These are phyloP conservation scores for Campylomormyrus tamandua DNA, from an alignment of 2,113 vertebrate species.

Conservation along the genomic window DNA sequence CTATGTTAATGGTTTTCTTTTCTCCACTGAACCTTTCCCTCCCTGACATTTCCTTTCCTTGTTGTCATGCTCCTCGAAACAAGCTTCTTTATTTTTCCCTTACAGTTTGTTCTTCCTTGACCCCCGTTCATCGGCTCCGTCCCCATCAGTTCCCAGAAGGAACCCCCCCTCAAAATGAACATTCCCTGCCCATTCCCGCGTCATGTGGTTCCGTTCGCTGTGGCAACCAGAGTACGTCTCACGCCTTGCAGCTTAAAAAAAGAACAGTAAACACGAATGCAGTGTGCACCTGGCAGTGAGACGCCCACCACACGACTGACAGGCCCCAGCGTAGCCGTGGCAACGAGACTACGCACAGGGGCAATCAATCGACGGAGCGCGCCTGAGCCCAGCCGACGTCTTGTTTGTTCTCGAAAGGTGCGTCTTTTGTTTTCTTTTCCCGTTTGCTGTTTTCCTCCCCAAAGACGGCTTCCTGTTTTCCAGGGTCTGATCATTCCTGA, in stretches of 20 bases:
- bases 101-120: background rate
- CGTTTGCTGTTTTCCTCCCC: constrained; percentile 3
- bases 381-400: background rate
- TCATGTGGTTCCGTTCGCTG: background rate
- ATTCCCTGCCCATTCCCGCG: background rate
- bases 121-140: background rate
- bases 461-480: background rate
- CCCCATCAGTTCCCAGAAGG: background rate
- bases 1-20: background rate
- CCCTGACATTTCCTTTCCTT: background rate
- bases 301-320: constrained; percentile 4
- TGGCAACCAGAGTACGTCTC: background rate
- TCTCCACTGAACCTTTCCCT: background rate
- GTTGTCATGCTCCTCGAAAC: background rate
- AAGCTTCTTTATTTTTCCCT: background rate
- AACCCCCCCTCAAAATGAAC: background rate
- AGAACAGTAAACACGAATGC: background rate
- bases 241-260: constrained; percentile 4
- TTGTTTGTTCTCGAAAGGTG: background rate
- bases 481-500: constrained; percentile 6
- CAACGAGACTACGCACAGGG: background rate
- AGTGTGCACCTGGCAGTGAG: background rate
- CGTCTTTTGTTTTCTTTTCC: background rate
- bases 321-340: background rate
- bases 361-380: background rate